Evolutionary conservation across 2,797 vertebrate species (phyloP).

Genomic region (Lemur catta): DNA sequence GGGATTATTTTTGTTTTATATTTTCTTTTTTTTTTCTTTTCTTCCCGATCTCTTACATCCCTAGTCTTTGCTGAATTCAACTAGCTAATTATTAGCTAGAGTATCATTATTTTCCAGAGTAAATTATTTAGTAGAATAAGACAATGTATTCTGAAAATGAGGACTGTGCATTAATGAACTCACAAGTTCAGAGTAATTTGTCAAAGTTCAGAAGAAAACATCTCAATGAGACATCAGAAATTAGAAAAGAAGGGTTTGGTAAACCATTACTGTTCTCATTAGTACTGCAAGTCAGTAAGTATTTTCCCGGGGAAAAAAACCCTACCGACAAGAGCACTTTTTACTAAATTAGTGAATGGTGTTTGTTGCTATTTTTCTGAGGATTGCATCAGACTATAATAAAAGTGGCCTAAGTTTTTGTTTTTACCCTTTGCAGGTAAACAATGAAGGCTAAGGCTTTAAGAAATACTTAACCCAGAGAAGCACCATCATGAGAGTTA

Average conservation of each 20-base stretch:
- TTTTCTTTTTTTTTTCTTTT: neutral
- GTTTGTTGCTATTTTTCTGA: neutral
- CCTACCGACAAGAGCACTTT: neutral
- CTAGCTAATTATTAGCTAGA: neutral
- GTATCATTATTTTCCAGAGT: neutral
- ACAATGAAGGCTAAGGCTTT: neutral
- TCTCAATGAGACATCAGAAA: neutral
- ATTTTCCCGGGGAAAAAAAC: neutral
- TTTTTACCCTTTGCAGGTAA: neutral
- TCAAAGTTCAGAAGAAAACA: constrained; percentile 49
- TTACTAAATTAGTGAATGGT: neutral
- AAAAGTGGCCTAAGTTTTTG: neutral
- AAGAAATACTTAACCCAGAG: neutral
- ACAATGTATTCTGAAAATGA: constrained; percentile 40
- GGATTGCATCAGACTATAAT: neutral
- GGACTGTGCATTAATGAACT: constrained; percentile 1
- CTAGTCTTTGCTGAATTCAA: neutral
- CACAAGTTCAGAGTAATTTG: constrained; percentile 38
- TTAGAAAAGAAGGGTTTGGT: neutral
- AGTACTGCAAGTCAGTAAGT: neutral
- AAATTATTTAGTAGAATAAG: constrained; percentile 42
- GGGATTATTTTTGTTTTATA: neutral
- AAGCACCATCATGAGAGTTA: neutral
- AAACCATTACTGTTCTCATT: neutral
- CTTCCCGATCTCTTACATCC: neutral